Evolutionary conservation across 2,113 vertebrate species (phyloP), one percentile per base, ranked within the genome.

Genomic region (Ondatra zibethicus): DNA sequence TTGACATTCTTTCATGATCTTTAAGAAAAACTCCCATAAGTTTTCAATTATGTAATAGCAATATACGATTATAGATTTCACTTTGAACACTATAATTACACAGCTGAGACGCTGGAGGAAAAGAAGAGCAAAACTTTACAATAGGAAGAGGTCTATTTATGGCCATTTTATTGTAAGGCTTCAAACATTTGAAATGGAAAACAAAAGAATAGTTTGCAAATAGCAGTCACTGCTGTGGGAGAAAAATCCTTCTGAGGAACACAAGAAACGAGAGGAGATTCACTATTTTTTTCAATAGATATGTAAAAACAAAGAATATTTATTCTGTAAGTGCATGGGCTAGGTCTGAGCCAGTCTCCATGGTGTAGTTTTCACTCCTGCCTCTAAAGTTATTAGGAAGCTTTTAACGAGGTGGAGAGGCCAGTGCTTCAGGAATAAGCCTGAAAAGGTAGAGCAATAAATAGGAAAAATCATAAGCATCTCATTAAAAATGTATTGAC

Each of bases 1-100:
- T 97, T 97, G 92, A 95, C 86, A 82, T 93, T 92, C 6, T 72
- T 93, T 70, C 65, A 77, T 91, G 73, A 95, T 96, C 88, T 95
- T 96, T 95, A 95, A 92, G 82, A 47, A 96, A 96, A 97, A 82
- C 94, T 89, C 42, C 61, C 77, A n/a, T 89, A 72, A 65, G 66
- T 45, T 97, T 95, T 75, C 23, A 47, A 84, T 96, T 96, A 91
- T 75, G 50, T 93, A 92, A 93, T 76, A 76, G 55, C 47, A 72
- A 91, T 95, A 47, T 82, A 45, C 78, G 65, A 97, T 92, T 94
- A 70, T 86, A 90, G 70, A 95, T 89, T 96, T 96, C 45, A 93
- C 61, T 95, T 94, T 58, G 87, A 68, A 93, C 76, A 78, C 61
- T 96, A 0, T 93, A 96, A 97, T 96, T 96, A 81, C 66, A 92